A percentile compares a stretch with the other conserved stretches of the same genome.
Conservation (phyloP, 2,113 vertebrate genomes). For the Alligator mississippiensis region DNA sequence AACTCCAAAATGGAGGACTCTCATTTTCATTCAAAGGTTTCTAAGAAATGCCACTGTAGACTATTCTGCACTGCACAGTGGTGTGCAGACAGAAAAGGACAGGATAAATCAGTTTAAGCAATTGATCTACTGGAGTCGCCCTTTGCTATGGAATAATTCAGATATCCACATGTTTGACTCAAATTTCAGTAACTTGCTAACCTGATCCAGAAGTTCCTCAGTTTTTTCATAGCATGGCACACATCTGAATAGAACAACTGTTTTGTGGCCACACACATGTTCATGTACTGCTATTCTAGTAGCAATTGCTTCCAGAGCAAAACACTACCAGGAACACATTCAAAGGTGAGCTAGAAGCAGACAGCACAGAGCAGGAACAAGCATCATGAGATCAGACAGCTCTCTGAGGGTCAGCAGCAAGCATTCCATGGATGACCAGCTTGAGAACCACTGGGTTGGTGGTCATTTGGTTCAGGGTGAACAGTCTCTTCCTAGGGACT, state of each 20-base stretch:
- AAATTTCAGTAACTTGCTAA: neutral
- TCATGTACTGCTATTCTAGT: neutral
- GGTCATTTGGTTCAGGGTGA: neutral
- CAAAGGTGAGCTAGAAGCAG: neutral
- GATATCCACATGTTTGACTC: neutral
- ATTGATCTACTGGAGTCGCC: neutral
- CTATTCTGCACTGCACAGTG: neutral
- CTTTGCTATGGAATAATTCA: neutral
- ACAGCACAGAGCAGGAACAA: neutral
- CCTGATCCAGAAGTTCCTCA: neutral
- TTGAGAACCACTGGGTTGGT: neutral
- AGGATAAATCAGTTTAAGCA: neutral
- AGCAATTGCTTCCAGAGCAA: neutral
- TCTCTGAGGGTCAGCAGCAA: neutral
- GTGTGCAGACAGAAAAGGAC: neutral
- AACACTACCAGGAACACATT: neutral
- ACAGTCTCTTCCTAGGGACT: neutral
- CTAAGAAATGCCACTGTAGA: neutral
- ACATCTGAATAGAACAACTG: neutral
- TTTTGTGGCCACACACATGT: neutral
- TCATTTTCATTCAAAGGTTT: neutral
- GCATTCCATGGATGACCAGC: neutral
- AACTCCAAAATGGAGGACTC: neutral
- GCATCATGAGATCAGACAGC: neutral
- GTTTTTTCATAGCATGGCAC: neutral